Percentiles rank a stretch among this genome's conserved stretches.
Conservation (phyloP, 1,140 invertebrate species). For the Anastrepha ludens region DNA sequence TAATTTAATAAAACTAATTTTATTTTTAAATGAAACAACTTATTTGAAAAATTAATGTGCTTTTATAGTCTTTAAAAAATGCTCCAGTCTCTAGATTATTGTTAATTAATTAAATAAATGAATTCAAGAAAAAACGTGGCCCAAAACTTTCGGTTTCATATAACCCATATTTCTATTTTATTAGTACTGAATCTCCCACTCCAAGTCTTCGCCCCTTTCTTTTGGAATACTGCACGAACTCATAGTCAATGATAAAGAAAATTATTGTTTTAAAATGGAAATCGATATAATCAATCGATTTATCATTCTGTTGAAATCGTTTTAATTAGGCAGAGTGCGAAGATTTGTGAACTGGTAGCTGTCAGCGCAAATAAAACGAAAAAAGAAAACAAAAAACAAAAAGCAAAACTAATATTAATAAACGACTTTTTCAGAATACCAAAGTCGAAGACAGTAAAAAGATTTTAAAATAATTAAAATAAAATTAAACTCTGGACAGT, state of each 20-base stretch:
- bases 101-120: too few relatives aligned
- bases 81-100: too few relatives aligned
- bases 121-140: too few relatives aligned
- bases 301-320: constrained; percentile 56
- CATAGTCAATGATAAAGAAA: not conserved
- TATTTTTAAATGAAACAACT: too few relatives aligned
- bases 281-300: not conserved
- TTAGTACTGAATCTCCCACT: not conserved
- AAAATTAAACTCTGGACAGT: not conserved
- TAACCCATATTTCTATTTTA: not conserved
- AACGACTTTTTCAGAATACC: not conserved
- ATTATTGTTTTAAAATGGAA: constrained; percentile 28
- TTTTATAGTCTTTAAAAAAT: too few relatives aligned
- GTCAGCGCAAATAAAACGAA: not conserved
- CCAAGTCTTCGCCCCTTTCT: too few relatives aligned
- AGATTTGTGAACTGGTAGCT: not conserved
- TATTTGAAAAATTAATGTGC: too few relatives aligned
- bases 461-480: not conserved
- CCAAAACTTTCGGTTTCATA: too few relatives aligned
- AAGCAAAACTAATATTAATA: too few relatives aligned
- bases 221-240: not conserved
- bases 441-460: not conserved
- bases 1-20: too few relatives aligned
- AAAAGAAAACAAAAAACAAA: not conserved
- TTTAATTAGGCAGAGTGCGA: constrained; percentile 69